A percentile compares a stretch with the other conserved stretches of the same genome.
Evolutionary conservation across 1,140 invertebrate genomes (phyloP).

Genomic region (Ephestia elutella): DNA sequence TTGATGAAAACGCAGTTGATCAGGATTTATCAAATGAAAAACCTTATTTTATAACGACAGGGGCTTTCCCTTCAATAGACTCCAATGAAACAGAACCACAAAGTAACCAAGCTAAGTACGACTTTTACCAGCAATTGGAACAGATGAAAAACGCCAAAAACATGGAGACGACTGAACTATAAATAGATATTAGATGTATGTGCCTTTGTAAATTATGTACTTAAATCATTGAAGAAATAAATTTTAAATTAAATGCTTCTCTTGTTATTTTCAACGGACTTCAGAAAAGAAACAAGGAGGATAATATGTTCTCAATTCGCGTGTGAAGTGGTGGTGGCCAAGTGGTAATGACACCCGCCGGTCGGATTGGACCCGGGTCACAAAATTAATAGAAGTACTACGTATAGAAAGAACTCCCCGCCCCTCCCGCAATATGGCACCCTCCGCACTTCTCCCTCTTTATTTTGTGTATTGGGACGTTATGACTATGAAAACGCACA

Average conservation of each 20-base stretch:
- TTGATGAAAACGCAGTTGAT: conserved; percentile 89
- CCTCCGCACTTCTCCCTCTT: too few species aligned
- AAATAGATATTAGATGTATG: conserved; percentile 26
- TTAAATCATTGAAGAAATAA: background rate
- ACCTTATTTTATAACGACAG: conserved; percentile 73
- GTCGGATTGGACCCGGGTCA: too few species aligned
- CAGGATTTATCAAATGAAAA: conserved; percentile 76
- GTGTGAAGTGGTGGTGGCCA: too few species aligned
- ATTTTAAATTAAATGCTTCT: too few species aligned
- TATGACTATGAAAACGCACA: too few species aligned
- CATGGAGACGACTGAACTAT: conserved; percentile 90
- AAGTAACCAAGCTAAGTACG: conserved; percentile 78
- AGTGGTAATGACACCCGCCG: too few species aligned
- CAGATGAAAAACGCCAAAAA: conserved; percentile 82
- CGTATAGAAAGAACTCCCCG: too few species aligned
- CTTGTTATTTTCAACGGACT: background rate
- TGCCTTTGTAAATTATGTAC: conserved; percentile 20
- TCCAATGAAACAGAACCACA: conserved; percentile 59
- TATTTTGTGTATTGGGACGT: too few species aligned
- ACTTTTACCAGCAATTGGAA: conserved; percentile 78
- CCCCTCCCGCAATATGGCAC: too few species aligned
- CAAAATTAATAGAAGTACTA: too few species aligned
- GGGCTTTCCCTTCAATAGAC: conserved; percentile 71
- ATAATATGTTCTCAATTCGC: too few species aligned
- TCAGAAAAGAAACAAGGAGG: too few species aligned